Evolutionary conservation across 2,113 vertebrate genomes (phyloP), one percentile per base, ranked within the genome.

Genomic region (Pseudopodoces humilis): DNA sequence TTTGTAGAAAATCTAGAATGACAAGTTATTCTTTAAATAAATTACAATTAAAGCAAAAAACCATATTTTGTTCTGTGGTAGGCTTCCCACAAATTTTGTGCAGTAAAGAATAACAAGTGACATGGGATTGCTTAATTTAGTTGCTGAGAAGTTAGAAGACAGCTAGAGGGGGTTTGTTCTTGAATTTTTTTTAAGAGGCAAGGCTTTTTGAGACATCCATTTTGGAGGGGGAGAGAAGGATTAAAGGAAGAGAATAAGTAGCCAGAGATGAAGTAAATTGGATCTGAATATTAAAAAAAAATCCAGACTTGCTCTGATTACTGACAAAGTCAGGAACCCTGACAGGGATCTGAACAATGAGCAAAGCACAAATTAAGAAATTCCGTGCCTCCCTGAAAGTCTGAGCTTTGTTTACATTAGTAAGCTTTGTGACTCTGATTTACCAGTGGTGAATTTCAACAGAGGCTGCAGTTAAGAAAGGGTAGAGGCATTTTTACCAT

Each of bases 401-500:
- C 88, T 67, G 37, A 85, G 79, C 39, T 86, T 28, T 95, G 77
- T 97, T 97, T 97, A 92, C 63, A 47, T 92, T 96, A 84, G 77
- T 75, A 31, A 86, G 76, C 55, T 93, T 91, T 10, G 8, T 62
- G 75, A 33, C 76, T 88, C 6, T 83, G 76, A 94, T 90, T 96
- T 96, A 93, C 59, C 74, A 85, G 85, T 21, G 72, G 18, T 71
- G 75, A 92, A 85, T 95, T 96, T 86, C 85, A 89, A 37, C 87
- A 63, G 87, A 64, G 78, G 17, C 93, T 91, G 71, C 50, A 77
- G 71, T 88, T 87, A 52, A 71, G 63, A 23, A 14, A 43, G 59
- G 35, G 43, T 65, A 62, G 33, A 90, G 22, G 46, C 60, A 53
- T 69, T 91, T 93, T 89, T 64, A 39, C 65, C 67, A 7, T 88